Evolutionary conservation across 1,140 invertebrate species (phyloP).

Genomic region (Hermatobates lingyangjiaoensis): DNA sequence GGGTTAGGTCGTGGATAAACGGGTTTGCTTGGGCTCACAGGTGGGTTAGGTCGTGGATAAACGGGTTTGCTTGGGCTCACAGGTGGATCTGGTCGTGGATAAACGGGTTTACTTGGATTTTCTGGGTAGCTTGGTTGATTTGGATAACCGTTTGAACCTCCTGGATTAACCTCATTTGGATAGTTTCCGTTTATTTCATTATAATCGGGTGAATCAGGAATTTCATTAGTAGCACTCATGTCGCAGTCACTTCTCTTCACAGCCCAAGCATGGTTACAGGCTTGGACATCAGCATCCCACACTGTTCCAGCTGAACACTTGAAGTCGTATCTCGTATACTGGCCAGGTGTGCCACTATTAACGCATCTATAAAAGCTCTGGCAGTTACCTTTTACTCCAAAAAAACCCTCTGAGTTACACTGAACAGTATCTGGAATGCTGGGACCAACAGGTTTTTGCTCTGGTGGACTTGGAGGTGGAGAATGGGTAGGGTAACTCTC

Average conservation of each 20-base stretch:
- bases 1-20: constrained; percentile 9
- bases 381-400: constrained; percentile 37
- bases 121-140: constrained; percentile 10
- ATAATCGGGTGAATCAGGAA: not conserved
- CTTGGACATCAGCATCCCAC: constrained; percentile 36
- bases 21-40: constrained; percentile 14
- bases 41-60: constrained; percentile 5
- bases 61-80: constrained; percentile 16
- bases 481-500: constrained; percentile 1
- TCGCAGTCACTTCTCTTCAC: constrained; percentile 22
- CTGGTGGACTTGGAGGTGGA: constrained; percentile 11
- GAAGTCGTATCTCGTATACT: constrained; percentile 37
- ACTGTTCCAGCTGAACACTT: constrained; percentile 41
- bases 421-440: not conserved
- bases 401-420: constrained; percentile 29
- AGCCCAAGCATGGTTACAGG: constrained; percentile 39
- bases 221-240: not conserved
- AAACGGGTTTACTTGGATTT: constrained; percentile 17
- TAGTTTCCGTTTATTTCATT: constrained; percentile 7
- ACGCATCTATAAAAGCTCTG: constrained; percentile 47
- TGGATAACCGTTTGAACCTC: constrained; percentile 6
- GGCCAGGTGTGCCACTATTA: constrained; percentile 29
- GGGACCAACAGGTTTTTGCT: not conserved
- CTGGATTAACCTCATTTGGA: too few species aligned
- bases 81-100: not conserved